These are phyloP conservation scores for Ditula angustiorana DNA, from an alignment of 2,888 invertebrate genomes.

Conservation along the genomic window DNA sequence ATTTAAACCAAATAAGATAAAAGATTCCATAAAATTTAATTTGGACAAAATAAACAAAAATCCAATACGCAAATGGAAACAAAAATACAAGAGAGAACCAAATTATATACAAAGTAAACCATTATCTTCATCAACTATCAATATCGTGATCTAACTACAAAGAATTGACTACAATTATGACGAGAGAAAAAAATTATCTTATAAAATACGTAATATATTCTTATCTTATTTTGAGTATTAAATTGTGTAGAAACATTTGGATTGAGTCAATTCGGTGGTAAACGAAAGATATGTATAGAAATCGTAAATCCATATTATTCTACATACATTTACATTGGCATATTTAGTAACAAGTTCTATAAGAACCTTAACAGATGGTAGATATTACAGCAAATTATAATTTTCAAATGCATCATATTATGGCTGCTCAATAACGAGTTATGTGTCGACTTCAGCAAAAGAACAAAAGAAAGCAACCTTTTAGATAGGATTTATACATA, in stretches of 20 bases:
- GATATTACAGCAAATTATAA: background rate
- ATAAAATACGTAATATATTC: slow-evolving; percentile 52
- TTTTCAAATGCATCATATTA: background rate
- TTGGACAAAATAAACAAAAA: slow-evolving; percentile 32
- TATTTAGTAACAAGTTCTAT: background rate
- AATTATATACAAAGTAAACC: slow-evolving; percentile 20
- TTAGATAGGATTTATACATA: background rate
- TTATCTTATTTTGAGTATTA: slow-evolving; percentile 68
- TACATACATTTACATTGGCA: background rate
- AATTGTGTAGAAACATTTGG: slow-evolving; percentile 51
- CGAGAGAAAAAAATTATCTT: slow-evolving; percentile 67
- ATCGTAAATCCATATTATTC: slow-evolving; percentile 42
- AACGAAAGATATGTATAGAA: slow-evolving; percentile 61
- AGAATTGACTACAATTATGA: slow-evolving; percentile 76
- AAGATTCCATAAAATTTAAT: slow-evolving; percentile 23
- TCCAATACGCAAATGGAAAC: slow-evolving; percentile 5
- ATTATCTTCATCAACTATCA: slow-evolving; percentile 43
- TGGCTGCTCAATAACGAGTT: background rate
- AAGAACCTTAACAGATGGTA: background rate
- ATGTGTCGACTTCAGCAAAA: background rate
- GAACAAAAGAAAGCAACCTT: background rate
- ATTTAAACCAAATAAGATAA: slow-evolving; percentile 20
- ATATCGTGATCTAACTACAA: slow-evolving; percentile 58
- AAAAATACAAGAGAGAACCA: slow-evolving; percentile 17
- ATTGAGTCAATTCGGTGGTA: slow-evolving; percentile 72